Evolutionary conservation across 2,797 vertebrate genomes (phyloP).

Genomic region (Channallabes apus): DNA sequence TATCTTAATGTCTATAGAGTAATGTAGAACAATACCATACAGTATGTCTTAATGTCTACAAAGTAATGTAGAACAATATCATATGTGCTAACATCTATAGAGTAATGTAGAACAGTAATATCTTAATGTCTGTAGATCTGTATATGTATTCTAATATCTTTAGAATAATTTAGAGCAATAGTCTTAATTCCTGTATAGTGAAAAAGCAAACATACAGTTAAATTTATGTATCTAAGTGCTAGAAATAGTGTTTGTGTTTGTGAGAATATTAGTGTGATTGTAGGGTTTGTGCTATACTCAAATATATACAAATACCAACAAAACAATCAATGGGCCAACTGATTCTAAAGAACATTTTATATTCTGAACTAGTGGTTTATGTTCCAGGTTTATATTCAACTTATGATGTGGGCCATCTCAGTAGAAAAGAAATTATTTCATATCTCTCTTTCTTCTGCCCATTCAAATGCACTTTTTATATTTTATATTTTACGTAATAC

Average conservation of each 20-base stretch:
- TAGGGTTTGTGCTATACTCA: not conserved
- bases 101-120: too few species aligned
- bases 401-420: not conserved
- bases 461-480: not conserved
- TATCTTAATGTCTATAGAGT: too few species aligned
- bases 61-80: too few species aligned
- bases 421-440: not conserved
- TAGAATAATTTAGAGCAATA: too few species aligned
- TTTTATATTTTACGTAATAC: not conserved
- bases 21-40: too few species aligned
- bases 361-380: not conserved
- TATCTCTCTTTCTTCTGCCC: not conserved
- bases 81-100: too few species aligned
- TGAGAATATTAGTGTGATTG: not conserved
- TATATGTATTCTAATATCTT: too few species aligned
- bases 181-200: not conserved
- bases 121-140: too few species aligned
- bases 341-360: not conserved
- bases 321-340: not conserved
- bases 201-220: not conserved
- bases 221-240: not conserved
- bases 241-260: not conserved
- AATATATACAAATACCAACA: not conserved
- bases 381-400: not conserved
- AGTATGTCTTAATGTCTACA: too few species aligned